Evolutionary conservation across 2,888 invertebrate genomes (phyloP), one percentile per base, ranked within the genome.

Genomic region (Ashinkailepas kermadecensis): DNA sequence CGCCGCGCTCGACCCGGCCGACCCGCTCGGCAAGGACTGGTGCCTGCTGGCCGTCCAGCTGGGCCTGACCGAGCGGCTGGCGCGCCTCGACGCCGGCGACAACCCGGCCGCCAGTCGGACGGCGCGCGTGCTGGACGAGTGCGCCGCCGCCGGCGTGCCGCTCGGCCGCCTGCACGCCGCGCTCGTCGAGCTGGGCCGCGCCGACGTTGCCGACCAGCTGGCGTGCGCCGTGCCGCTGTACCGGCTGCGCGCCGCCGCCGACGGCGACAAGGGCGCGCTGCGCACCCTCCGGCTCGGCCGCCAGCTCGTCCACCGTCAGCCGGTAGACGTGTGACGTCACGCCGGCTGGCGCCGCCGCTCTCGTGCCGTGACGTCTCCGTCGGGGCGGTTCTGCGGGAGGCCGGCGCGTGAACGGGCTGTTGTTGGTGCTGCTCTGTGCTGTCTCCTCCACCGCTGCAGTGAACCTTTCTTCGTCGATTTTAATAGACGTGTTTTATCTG

Each of bases 31-130:
- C 10, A 82, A 82, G 13, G 84, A 84, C 81, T 84, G 84, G 83
- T 83, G 84, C 81, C 83, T 84, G 39, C 81, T 84, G 78, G 84
- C 84, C 56, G 83, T 84, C 9, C 82, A 83, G 65, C 80, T 84
- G n/a, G 83, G 83, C 0, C 82, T 84, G 81, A 83, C 83, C 79
- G 81, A 83, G 67, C 81, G 82, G 59, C 81, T 84, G 25, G 83
- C 84, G 15, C 78, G 82, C 39, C 82, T 84, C n/a, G 84, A 84
- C 54, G 80, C 81, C 56, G 74, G 74, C 7, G 74, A 74, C 21
- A 74, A 74, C 74, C 74, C 74, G 54, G 54, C 74, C 21, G 74
- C 56, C 21, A 74, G 74, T 21, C 54, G 74, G 74, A 74, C 74
- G 54, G 74, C 74, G 74, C 74, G 74, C 15, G 23, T 74, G 74